Conservation (phyloP, 2,888 invertebrate genomes). For the Criorhina ranunculi region DNA sequence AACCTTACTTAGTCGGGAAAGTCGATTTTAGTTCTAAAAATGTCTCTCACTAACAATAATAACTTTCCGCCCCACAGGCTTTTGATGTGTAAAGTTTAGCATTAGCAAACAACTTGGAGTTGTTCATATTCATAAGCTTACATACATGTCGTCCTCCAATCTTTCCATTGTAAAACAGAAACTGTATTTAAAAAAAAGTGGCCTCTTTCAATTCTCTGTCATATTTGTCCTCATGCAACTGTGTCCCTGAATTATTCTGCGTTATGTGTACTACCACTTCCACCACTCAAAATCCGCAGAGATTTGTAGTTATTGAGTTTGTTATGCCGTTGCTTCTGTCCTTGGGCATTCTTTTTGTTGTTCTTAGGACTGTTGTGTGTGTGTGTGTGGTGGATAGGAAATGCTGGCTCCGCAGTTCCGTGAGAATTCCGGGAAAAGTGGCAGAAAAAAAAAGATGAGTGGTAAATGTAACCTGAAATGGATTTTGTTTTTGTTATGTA, state of each 20-base stretch:
- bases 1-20: no score
- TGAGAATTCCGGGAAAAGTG: slow-evolving; percentile 29
- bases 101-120: no score
- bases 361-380: slow-evolving; percentile 21
- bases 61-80: no score
- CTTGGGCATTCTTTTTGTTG: slow-evolving; percentile 9
- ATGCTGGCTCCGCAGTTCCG: not conserved
- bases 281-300: not conserved
- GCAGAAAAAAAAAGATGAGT: not conserved
- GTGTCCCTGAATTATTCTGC: not conserved
- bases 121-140: no score
- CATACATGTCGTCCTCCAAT: no score
- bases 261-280: not conserved
- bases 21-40: no score
- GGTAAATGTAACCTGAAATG: slow-evolving; percentile 3
- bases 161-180: not conserved
- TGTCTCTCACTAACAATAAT: no score
- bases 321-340: not conserved
- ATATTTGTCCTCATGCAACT: not conserved
- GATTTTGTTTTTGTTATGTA: slow-evolving; percentile 2
- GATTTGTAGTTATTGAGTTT: slow-evolving; percentile 11
- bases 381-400: slow-evolving; percentile 7
- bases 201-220: no score
- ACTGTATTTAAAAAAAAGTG: not conserved
- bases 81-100: no score